Evolutionary conservation across 30 jellyfish, hydroid and myxozoan species (phyloP), one percentile per base, ranked within the genome.

Genomic region (Turritopsis dohrnii): DNA sequence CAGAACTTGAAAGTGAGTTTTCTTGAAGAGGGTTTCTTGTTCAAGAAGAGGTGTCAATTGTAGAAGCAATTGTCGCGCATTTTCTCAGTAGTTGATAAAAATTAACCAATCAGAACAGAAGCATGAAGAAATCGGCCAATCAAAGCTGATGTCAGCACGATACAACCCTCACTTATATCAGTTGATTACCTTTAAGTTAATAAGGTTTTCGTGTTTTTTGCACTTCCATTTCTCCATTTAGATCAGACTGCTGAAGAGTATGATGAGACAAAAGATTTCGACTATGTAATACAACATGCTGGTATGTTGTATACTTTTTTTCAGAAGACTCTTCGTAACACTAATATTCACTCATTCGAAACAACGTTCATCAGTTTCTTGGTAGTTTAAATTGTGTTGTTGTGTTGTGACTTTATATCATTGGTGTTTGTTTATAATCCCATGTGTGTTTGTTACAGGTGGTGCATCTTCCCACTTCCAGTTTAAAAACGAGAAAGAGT

Each of bases 381-480:
- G n/a, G n/a, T n/a, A n/a, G n/a, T n/a, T n/a, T n/a, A n/a, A n/a
- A n/a, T n/a, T n/a, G n/a, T n/a, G n/a, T n/a, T n/a, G n/a, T n/a
- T n/a, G n/a, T 41, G 60, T 3, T 41, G 60, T 41, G 60, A 41
- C 5, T 41, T 41, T 13, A 41, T 41, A 13, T 41, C n/a, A n/a
- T n/a, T n/a, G n/a, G n/a, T n/a, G n/a, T n/a, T 60, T 60, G 19
- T 21, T 60, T 60, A 60, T 60, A 18, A 0, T 60, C 73, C 21
- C 73, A 18, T 0, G 0, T 60, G 19, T 60, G 22, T 18, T 18
- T 60, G 16, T 69, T 19, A 7, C 9, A 69, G 77, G 77, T 69
- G 77, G 77, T n/a, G 77, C 77, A n/a, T 69, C 77, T 69, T 69
- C 77, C 8, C 77, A 69, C 30, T 69, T 69, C 19, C 77, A 69